Conservation (phyloP, 2,797 vertebrate species). For the Prunella strophiata region DNA sequence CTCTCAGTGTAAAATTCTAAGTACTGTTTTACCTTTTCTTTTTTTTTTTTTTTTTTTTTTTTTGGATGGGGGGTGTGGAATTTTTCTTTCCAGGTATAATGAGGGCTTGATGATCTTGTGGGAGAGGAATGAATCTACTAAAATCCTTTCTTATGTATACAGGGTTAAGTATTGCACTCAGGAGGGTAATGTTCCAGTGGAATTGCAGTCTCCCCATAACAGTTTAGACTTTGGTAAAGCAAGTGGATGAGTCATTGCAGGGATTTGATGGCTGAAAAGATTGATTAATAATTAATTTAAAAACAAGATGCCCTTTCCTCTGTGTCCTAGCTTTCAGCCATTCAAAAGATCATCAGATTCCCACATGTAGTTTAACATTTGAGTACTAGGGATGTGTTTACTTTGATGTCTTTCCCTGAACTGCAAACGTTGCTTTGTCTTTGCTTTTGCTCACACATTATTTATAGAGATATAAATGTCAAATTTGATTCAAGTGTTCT, state of each 20-base stretch:
- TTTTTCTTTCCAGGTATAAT: background rate
- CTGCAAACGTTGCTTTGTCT: conserved; percentile 28
- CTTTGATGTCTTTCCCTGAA: conserved; percentile 43
- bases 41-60: background rate
- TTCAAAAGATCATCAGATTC: conserved; percentile 34
- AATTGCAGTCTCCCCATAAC: conserved; percentile 44
- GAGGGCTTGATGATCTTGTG: background rate
- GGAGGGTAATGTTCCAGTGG: background rate
- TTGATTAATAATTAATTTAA: conserved; percentile 74
- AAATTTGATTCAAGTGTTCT: background rate
- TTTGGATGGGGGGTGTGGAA: background rate
- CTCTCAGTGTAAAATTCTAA: background rate
- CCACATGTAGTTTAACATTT: conserved; percentile 18
- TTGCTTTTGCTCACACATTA: background rate
- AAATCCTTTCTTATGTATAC: conserved; percentile 8
- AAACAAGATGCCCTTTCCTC: conserved; percentile 46
- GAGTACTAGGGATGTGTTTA: background rate
- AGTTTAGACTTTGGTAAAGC: conserved; percentile 61
- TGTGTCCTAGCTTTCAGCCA: background rate
- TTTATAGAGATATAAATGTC: conserved; percentile 35
- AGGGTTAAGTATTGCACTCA: conserved; percentile 43
- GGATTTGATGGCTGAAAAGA: conserved; percentile 52
- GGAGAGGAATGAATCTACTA: background rate
- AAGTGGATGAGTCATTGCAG: conserved; percentile 69
- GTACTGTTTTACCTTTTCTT: background rate